Base-by-base conservation (phyloP, 2,888 invertebrate genomes). In the Epinotia nisella region DNA sequence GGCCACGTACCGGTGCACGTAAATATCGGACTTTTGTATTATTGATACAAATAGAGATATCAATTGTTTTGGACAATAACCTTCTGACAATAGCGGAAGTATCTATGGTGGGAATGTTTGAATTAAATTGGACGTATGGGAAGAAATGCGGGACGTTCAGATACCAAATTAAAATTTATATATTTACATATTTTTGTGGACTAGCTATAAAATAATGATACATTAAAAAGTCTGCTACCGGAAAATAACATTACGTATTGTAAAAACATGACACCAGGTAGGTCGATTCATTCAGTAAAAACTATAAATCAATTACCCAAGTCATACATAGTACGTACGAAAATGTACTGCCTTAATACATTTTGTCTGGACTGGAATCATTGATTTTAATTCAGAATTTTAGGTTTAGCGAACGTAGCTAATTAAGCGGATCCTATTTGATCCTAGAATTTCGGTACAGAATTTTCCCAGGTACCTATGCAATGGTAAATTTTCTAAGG, bases 11-110 rank as follows among this genome's bases (percentile, higher is more conserved):
- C 76, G 83, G 86, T 88, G 85, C 90, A 91, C 90, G 91, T 91
- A 90, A 91, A 89, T 87, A 90, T 92, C 92, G 88, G 89, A 87
- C 85, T 86, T 83, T 84, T 82, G 88, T 89, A 91, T 91, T 92
- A 93, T 93, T 93, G 93, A 92, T 93, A 93, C 93, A 93, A 93
- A 93, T 92, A 91, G 91, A 92, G 88, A 91, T 92, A 92, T 91
- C 92, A 92, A 93, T 93, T 93, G 93, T 92, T 93, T 90, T 84
- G 89, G 90, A 92, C 92, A 91, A 90, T 87, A 87, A 86, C 87
- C 83, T 80, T 80, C 89, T 89, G 90, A 85, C 88, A 87, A 89
- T 88, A 86, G 85, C 90, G 51, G 51, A 68, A 62, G 69, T 69
- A 73, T 87, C 87, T 84, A 83, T 79, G 80, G 83, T 82, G 82